phyloP scores from a whole-genome alignment of 2,888 invertebrate genomes.

The Cyaniris semiargus region DNA sequence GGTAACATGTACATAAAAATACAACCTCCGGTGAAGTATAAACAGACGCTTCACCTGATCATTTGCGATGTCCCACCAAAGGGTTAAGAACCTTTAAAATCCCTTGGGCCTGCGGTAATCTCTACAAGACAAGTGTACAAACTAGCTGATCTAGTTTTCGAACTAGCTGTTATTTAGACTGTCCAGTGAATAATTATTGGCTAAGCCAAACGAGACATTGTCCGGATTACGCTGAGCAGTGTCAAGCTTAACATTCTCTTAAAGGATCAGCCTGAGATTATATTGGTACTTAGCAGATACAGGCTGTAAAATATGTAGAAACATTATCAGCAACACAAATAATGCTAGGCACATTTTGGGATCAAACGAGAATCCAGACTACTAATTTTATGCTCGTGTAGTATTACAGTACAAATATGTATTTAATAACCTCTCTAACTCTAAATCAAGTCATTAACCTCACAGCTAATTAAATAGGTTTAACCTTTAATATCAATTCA shows the following conservation, averaged over 20 bases:
- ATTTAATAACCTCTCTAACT: no score
- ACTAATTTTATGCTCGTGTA: no score
- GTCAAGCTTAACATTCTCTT: conserved; percentile 31
- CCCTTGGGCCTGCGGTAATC: neutral
- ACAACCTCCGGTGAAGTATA: neutral
- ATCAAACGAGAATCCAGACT: no score
- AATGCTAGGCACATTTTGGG: no score
- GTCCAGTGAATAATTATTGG: conserved; percentile 32
- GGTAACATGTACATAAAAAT: no score
- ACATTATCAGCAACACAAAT: neutral
- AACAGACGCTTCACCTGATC: neutral
- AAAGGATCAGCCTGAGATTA: conserved; percentile 31
- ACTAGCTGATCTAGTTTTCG: neutral
- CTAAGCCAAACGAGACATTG: conserved; percentile 32
- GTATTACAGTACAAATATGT: no score
- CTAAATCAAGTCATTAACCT: no score
- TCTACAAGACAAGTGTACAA: neutral
- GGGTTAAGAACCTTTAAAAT: neutral
- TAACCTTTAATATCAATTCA: no score
- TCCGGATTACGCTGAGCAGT: conserved; percentile 29
- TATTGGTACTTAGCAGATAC: conserved; percentile 26
- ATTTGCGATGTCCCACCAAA: neutral
- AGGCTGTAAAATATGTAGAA: conserved; percentile 9
- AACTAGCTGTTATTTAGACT: neutral
- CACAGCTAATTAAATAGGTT: no score